A percentile compares a stretch with the other conserved stretches of the same genome.
Evolutionary conservation across 2,797 vertebrate genomes (phyloP).

Genomic region (Novumbra hubbsi): DNA sequence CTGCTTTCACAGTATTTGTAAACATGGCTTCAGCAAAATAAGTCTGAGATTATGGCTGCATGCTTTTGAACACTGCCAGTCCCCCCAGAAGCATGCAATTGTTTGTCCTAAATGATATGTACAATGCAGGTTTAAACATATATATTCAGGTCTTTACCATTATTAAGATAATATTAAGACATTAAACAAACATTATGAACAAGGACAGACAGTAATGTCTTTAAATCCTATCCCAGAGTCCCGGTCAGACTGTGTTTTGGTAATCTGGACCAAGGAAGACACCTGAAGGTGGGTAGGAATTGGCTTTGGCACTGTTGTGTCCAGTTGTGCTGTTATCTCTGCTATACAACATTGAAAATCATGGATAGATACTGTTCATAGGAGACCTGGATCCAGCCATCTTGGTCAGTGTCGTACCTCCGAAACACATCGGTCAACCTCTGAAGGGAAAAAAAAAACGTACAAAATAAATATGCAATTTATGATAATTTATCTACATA

Average conservation of each 20-base stretch:
- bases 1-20: conserved; percentile 78
- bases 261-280: conserved; percentile 48
- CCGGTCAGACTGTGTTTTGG: conserved; percentile 43
- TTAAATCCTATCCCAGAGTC: conserved; percentile 41
- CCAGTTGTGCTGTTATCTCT: conserved; percentile 68
- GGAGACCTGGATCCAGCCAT: conserved; percentile 98
- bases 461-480: not conserved
- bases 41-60: conserved; percentile 56
- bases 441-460: conserved; percentile 63
- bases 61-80: conserved; percentile 60
- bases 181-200: conserved; percentile 64
- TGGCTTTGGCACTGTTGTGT: conserved; percentile 77
- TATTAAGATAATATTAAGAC: conserved; percentile 59
- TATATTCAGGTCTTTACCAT: conserved; percentile 34
- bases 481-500: not conserved
- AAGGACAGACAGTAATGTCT: conserved; percentile 60
- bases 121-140: conserved; percentile 63
- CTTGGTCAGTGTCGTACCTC: conserved; percentile 93
- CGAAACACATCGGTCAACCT: conserved; percentile 95
- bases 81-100: conserved; percentile 73
- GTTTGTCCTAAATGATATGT: conserved; percentile 67
- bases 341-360: conserved; percentile 95
- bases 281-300: conserved; percentile 44
- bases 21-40: conserved; percentile 79
- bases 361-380: conserved; percentile 98